Conservation (phyloP, 2,113 vertebrate genomes). For the Camelus dromedarius region DNA sequence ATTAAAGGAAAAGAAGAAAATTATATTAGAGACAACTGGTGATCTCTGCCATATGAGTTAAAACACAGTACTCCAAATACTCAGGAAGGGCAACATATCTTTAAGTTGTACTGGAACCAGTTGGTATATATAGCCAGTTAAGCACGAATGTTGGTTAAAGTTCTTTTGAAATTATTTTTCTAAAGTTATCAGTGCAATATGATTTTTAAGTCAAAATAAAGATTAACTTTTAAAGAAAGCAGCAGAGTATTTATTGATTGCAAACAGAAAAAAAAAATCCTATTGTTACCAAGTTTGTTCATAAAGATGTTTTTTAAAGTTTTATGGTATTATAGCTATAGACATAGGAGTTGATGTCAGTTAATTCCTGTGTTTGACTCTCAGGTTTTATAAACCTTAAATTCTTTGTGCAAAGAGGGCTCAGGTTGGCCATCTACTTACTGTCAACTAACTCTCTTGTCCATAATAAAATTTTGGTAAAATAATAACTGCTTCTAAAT, state of each 20-base stretch:
- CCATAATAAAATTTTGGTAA: neutral
- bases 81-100: neutral
- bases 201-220: constrained; percentile 18
- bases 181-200: neutral
- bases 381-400: neutral
- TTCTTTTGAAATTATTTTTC: neutral
- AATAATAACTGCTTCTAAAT: neutral
- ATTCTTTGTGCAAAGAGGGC: neutral
- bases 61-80: neutral
- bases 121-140: neutral
- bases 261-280: neutral
- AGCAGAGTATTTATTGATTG: neutral
- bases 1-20: constrained; percentile 29
- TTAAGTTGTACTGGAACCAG: neutral
- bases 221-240: neutral
- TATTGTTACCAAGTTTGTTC: neutral
- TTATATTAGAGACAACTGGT: neutral
- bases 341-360: neutral
- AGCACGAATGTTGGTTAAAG: neutral
- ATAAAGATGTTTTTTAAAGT: neutral
- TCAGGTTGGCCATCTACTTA: neutral
- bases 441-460: neutral
- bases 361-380: neutral
- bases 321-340: neutral
- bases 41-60: neutral